Percentiles rank a stretch among this genome's conserved stretches.
Evolutionary conservation across 2,888 invertebrate species (phyloP).

Genomic region (Clusia tigrina): DNA sequence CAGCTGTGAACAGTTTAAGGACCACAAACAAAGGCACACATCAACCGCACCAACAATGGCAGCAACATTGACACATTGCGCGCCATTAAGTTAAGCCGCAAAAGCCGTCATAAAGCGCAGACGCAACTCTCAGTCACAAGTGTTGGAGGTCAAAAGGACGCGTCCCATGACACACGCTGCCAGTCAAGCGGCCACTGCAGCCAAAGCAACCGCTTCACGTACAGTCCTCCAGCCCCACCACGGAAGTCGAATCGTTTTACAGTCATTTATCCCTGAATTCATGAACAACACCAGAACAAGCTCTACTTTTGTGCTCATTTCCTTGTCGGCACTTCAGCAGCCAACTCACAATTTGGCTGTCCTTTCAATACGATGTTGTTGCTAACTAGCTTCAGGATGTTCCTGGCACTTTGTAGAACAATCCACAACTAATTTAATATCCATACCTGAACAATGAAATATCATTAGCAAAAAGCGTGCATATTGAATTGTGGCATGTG

Average conservation of each 20-base stretch:
- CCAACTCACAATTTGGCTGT: too few species aligned
- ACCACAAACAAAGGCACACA: constrained; percentile 13
- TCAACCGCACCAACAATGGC: constrained; percentile 33
- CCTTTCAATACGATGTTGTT: too few species aligned
- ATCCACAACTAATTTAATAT: too few species aligned
- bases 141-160: constrained; percentile 59
- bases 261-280: too few species aligned
- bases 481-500: too few species aligned
- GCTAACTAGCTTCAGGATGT: too few species aligned
- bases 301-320: too few species aligned
- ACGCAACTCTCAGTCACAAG: constrained; percentile 12
- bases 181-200: constrained; percentile 54
- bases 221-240: constrained; percentile 12
- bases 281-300: too few species aligned
- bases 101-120: constrained; percentile 19
- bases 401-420: too few species aligned
- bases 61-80: constrained; percentile 57
- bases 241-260: not conserved
- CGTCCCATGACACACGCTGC: constrained; percentile 57
- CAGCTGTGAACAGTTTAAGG: constrained; percentile 18
- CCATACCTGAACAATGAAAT: too few species aligned
- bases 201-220: constrained; percentile 55
- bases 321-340: too few species aligned
- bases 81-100: constrained; percentile 38
- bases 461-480: too few species aligned